Conservation (phyloP, 2,113 vertebrate genomes). For the Siniperca chuatsi region DNA sequence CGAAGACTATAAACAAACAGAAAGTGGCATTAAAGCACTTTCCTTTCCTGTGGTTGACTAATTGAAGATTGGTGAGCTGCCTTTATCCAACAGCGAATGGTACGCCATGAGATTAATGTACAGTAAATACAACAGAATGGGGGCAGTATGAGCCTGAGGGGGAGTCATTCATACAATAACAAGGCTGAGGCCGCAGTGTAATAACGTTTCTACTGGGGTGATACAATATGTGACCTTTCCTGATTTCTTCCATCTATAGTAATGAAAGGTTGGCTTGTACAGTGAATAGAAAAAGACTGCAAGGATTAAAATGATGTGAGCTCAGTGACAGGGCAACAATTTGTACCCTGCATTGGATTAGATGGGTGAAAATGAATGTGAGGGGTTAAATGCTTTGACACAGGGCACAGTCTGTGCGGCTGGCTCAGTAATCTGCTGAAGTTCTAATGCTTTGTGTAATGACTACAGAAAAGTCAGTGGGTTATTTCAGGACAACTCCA, state of each 20-base stretch:
- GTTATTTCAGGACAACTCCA: conserved; percentile 54
- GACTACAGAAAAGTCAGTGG: conserved; percentile 26
- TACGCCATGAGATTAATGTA: conserved; percentile 28
- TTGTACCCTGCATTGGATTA: conserved; percentile 38
- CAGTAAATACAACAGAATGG: conserved; percentile 42
- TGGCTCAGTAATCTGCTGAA: conserved; percentile 65
- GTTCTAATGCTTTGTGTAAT: conserved; percentile 41
- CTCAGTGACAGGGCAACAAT: conserved; percentile 32
- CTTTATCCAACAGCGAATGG: conserved; percentile 9
- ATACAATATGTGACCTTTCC: conserved; percentile 54
- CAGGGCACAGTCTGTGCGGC: conserved; percentile 29
- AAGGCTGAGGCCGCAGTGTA: conserved; percentile 31
- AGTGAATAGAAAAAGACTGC: conserved; percentile 6
- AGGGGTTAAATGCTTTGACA: conserved; percentile 65
- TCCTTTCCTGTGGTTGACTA: background rate
- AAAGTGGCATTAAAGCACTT: background rate
- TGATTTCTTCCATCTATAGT: conserved; percentile 35
- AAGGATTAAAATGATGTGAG: conserved; percentile 3
- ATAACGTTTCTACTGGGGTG: conserved; percentile 31
- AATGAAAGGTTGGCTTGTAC: conserved; percentile 26
- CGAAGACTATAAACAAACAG: background rate
- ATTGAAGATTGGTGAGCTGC: background rate
- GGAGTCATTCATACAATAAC: conserved; percentile 30
- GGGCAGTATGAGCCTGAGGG: conserved; percentile 1
- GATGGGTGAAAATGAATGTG: conserved; percentile 37